phyloP scores from a whole-genome alignment of 2,888 invertebrate species.

The Drosophila yooni region DNA sequence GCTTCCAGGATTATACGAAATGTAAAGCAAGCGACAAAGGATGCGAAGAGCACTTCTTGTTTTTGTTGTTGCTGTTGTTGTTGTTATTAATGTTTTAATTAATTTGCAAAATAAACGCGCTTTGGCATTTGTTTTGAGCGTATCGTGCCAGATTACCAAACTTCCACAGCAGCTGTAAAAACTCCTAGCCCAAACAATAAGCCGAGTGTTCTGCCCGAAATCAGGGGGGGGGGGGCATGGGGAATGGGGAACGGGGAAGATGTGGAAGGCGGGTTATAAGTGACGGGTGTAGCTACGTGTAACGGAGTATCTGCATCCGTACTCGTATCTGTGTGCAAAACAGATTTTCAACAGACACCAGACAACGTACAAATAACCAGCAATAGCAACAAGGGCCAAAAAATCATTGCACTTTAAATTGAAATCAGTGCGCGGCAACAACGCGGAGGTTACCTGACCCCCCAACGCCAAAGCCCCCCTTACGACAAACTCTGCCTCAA shows the following conservation, averaged over 20 bases:
- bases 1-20: constrained; percentile 46
- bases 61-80: neutral
- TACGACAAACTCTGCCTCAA: too few relatives aligned
- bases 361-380: constrained; percentile 65
- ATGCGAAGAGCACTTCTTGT: constrained; percentile 25
- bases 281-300: constrained; percentile 1
- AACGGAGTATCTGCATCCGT: constrained; percentile 22
- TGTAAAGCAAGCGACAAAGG: constrained; percentile 40
- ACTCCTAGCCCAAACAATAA: constrained; percentile 38
- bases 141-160: constrained; percentile 45
- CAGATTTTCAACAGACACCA: constrained; percentile 58
- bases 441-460: constrained; percentile 37
- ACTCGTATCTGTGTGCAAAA: constrained; percentile 53
- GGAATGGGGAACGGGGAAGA: neutral
- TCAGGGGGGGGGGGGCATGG: neutral
- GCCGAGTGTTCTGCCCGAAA: constrained; percentile 19
- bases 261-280: neutral
- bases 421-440: constrained; percentile 66
- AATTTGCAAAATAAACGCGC: constrained; percentile 64
- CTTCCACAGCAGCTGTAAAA: constrained; percentile 28
- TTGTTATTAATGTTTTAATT: constrained; percentile 70
- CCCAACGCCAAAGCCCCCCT: neutral
- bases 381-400: constrained; percentile 36
- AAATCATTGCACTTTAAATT: constrained; percentile 75
- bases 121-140: constrained; percentile 36